Conservation (phyloP, 1,140 invertebrate genomes). For the Drosophila pallidifrons region DNA sequence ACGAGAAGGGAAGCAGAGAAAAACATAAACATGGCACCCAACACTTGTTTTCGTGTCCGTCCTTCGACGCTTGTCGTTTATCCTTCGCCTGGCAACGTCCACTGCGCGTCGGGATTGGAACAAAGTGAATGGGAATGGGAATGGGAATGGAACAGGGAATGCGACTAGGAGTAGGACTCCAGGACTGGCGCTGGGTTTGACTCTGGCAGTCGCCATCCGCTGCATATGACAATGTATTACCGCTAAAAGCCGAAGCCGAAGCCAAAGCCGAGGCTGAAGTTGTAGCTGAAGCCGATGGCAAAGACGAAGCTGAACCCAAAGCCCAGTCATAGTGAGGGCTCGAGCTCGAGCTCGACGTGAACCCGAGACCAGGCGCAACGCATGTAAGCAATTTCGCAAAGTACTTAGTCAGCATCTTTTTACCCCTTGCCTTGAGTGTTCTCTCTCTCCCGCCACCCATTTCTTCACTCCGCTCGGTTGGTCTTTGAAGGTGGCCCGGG, state of each 20-base stretch:
- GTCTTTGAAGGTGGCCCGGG: slow-evolving; percentile 50
- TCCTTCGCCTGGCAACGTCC: slow-evolving; percentile 47
- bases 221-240: slow-evolving; percentile 75
- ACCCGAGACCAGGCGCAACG: slow-evolving; percentile 56
- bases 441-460: not conserved
- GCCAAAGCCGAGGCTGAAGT: not conserved
- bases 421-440: slow-evolving; percentile 51
- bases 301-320: not conserved
- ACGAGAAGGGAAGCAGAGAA: not conserved
- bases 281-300: no score
- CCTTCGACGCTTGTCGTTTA: slow-evolving; percentile 21
- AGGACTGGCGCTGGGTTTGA: not conserved
- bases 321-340: not conserved
- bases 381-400: slow-evolving; percentile 81
- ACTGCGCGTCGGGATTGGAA: slow-evolving; percentile 16
- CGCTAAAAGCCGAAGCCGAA: slow-evolving; percentile 57
- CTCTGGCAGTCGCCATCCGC: slow-evolving; percentile 35
- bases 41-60: slow-evolving; percentile 71
- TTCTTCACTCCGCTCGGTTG: not conserved
- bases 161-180: not conserved
- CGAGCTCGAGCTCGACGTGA: not conserved
- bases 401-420: slow-evolving; percentile 82
- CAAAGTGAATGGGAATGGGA: not conserved
- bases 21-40: slow-evolving; percentile 76
- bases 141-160: not conserved